Percentiles rank a stretch among this genome's conserved stretches.
phyloP scores from a whole-genome alignment of 2,113 vertebrate species.

The Rallus limicola region DNA sequence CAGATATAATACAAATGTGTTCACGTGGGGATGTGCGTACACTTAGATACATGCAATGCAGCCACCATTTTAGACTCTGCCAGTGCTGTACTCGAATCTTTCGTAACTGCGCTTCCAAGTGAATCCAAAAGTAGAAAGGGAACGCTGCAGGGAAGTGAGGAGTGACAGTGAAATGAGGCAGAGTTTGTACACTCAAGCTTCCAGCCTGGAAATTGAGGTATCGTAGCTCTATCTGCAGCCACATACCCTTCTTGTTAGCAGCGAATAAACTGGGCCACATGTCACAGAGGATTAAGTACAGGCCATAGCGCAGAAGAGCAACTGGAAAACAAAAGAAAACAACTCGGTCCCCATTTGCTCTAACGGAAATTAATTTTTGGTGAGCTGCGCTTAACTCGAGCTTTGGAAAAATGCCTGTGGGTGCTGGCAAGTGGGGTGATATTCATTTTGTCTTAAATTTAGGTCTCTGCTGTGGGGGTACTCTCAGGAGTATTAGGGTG shows the following conservation, averaged over 20 bases:
- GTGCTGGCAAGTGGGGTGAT: background rate
- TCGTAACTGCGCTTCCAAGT: background rate
- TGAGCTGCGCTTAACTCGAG: background rate
- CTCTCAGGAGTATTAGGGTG: no score
- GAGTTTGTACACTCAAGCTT: background rate
- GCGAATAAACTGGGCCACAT: background rate
- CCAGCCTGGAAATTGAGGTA: background rate
- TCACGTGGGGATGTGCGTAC: accelerated
- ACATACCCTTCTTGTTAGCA: background rate
- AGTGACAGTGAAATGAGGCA: accelerated
- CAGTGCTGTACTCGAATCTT: background rate
- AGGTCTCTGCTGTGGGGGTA: background rate
- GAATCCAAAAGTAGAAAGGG: background rate
- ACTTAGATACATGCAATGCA: background rate
- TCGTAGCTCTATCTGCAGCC: background rate
- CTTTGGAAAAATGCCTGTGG: background rate
- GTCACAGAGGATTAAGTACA: slow-evolving; percentile 32
- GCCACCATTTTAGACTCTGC: background rate
- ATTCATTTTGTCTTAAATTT: background rate
- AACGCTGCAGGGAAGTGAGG: background rate
- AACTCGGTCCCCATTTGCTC: background rate
- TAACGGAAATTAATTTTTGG: background rate
- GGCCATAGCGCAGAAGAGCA: background rate
- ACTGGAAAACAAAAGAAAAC: slow-evolving; percentile 8
- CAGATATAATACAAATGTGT: background rate